Percentiles rank a stretch among this genome's conserved stretches.
Conservation (phyloP, 2,797 vertebrate genomes). For the Mus spretus region DNA sequence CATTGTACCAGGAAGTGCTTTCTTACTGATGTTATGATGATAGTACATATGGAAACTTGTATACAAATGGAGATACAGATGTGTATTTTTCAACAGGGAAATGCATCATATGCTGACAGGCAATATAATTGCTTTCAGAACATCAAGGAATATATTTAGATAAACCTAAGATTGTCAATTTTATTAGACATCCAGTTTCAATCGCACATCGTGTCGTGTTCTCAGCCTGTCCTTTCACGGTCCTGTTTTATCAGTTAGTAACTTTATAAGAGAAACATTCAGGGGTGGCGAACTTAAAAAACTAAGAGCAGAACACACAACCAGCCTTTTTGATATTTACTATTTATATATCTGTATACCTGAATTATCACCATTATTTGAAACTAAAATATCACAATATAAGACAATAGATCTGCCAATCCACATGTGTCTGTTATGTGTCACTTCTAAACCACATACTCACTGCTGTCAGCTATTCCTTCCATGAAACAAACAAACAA, state of each 20-base stretch:
- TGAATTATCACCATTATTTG: neutral
- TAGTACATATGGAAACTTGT: neutral
- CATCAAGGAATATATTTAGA: neutral
- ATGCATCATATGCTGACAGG: neutral
- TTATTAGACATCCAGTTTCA: neutral
- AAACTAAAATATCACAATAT: neutral
- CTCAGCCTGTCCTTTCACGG: neutral
- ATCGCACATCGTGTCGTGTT: neutral
- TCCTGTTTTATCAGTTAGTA: neutral
- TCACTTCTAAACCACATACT: neutral
- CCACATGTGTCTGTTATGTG: neutral
- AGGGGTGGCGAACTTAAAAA: slow-evolving; percentile 3
- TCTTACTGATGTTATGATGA: neutral
- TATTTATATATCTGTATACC: neutral
- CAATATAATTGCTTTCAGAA: neutral
- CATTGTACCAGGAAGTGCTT: neutral
- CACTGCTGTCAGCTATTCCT: neutral
- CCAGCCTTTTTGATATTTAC: neutral
- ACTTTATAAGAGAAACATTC: neutral
- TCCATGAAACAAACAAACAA: neutral
- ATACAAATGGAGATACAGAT: slow-evolving; percentile 37
- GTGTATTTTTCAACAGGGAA: neutral
- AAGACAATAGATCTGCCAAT: neutral
- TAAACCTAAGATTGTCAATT: neutral
- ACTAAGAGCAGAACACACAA: neutral